Base-by-base conservation (phyloP, 1,140 invertebrate genomes). In the Meloidogyne hapla region DNA sequence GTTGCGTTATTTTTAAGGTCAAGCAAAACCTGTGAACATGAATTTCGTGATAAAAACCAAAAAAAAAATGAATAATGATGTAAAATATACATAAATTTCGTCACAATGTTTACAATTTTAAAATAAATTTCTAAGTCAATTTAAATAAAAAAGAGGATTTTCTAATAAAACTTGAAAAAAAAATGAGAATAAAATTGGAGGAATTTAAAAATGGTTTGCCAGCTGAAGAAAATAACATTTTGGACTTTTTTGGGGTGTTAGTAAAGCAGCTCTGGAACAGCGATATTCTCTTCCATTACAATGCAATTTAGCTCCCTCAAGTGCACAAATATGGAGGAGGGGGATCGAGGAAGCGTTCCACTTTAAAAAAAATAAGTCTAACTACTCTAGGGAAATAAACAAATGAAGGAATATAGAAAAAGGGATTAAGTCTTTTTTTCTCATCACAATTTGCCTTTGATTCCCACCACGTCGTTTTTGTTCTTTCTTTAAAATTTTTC, bases 201-300 rank as follows among this genome's bases (percentile, higher is more conserved):
- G 5, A 65, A n/a, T 26, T 9, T n/a, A 65, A 28, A 28, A 28
- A 3, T 28, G 15, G 9, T 5, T 18, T 3, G 9, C n/a, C n/a
- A 28, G 21, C 15, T 69, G n/a, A 45, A 45, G 13, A 56, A 25
- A 6, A 8, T 69, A 4, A 33, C 4, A 13, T 10, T 74, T n/a
- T n/a, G n/a, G n/a, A n/a, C n/a, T n/a, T n/a, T 66, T 56, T 48
- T 26, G 18, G 15, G 12, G 28, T 15, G 13, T 25, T 4, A 28
- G 71, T n/a, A 25, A 63, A 28, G 26, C 23, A 23, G 61, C 12
- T 65, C 23, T 63, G 71, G 40, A n/a, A 56, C 61, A 28, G 42
- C 21, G 9, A 23, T 74, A 26, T 74, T 48, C 21, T 74, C 61
- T 28, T 56, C 64, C 33, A 33, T 45, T 26, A 64, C n/a, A 25